A percentile compares a stretch with the other conserved stretches of the same genome.
Evolutionary conservation across 1,140 invertebrate species (phyloP).

Genomic region (Bathynomus jamesi): DNA sequence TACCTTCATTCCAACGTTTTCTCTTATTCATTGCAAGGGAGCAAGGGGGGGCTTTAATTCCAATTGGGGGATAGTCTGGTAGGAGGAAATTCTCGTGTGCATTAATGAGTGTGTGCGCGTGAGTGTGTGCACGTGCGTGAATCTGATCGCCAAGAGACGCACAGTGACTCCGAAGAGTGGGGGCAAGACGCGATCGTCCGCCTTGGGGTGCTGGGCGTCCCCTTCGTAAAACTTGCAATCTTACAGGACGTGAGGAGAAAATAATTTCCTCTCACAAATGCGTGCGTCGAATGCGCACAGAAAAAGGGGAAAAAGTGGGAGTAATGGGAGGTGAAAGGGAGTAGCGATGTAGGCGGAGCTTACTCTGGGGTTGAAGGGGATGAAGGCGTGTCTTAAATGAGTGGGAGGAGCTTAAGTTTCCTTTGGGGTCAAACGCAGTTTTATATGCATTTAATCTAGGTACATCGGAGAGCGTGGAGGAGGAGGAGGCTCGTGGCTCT

Average conservation of each 20-base stretch:
- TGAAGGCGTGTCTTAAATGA: neutral
- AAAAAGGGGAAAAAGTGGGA: conserved; percentile 1
- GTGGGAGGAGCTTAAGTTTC: neutral
- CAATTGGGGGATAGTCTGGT: neutral
- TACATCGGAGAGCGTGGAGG: neutral
- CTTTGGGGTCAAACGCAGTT: neutral
- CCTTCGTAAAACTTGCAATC: neutral
- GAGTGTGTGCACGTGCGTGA: neutral
- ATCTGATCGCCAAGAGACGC: neutral
- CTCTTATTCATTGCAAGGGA: neutral
- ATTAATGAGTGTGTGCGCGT: neutral
- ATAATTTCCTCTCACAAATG: neutral
- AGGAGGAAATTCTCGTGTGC: neutral
- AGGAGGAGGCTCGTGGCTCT: no score
- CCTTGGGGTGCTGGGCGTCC: neutral
- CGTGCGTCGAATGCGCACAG: neutral
- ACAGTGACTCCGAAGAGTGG: neutral
- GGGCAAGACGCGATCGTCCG: neutral
- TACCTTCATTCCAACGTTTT: neutral
- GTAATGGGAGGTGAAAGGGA: neutral
- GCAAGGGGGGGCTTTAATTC: neutral
- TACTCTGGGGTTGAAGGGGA: neutral
- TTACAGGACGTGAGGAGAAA: neutral
- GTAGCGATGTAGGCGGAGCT: neutral
- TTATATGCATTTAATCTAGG: neutral